Percentiles rank a stretch among this genome's conserved stretches.
phyloP scores from a whole-genome alignment of 2,797 vertebrate genomes.

The Halcyon chelicuti region DNA sequence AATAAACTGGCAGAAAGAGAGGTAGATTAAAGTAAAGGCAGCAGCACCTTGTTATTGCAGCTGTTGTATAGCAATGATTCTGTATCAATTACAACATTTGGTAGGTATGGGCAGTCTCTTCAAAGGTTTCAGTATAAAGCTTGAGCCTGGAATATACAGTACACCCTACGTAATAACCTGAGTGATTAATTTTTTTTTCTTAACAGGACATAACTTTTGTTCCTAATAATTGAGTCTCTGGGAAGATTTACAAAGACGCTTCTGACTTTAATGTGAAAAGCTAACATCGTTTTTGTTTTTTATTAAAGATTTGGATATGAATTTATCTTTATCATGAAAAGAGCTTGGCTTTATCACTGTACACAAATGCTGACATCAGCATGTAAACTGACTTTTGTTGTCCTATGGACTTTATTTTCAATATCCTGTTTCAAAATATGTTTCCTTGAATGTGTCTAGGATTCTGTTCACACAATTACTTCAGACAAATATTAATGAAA shows the following conservation, averaged over 20 bases:
- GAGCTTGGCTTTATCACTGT: slow-evolving; percentile 73
- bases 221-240: slow-evolving; percentile 83
- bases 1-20: slow-evolving; percentile 88
- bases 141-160: slow-evolving; percentile 83
- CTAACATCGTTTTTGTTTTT: slow-evolving; percentile 68
- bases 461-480: slow-evolving; percentile 55
- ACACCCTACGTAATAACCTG: slow-evolving; percentile 83
- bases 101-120: slow-evolving; percentile 85
- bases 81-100: slow-evolving; percentile 94
- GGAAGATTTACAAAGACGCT: slow-evolving; percentile 76
- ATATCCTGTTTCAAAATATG: slow-evolving; percentile 78
- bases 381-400: slow-evolving; percentile 72
- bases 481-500: slow-evolving; percentile 62
- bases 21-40: slow-evolving; percentile 92
- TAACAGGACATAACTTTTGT: slow-evolving; percentile 85
- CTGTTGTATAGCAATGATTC: slow-evolving; percentile 85
- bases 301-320: slow-evolving; percentile 83
- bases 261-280: slow-evolving; percentile 71
- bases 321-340: slow-evolving; percentile 83
- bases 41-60: slow-evolving; percentile 92
- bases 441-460: slow-evolving; percentile 43
- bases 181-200: slow-evolving; percentile 82
- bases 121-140: slow-evolving; percentile 85
- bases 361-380: slow-evolving; percentile 76
- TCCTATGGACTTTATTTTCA: slow-evolving; percentile 76